Base-by-base conservation (phyloP, 2,113 vertebrate genomes). In the Limanda limanda region DNA sequence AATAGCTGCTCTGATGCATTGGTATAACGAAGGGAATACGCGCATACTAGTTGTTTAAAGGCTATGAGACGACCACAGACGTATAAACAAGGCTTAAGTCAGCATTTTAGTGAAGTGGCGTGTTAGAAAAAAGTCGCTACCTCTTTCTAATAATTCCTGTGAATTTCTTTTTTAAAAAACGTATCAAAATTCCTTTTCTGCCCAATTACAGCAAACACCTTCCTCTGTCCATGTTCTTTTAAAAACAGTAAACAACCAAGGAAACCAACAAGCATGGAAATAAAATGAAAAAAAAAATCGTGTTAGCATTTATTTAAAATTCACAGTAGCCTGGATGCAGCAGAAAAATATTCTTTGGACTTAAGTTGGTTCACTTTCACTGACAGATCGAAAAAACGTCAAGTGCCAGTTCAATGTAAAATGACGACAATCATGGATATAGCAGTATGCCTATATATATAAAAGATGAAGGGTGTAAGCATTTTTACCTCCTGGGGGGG, bases 251-350 rank as follows among this genome's bases (percentile, higher is more conserved):
- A 18, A 87, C 82, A 90, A 87, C 85, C 83, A 88, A 90, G 76
- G 86, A 90, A 89, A 82, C 60, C 78, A 88, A 79, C 80, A 80
- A 71, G 68, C 70, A 78, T 86, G 94, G 94, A 95, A 95, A 96
- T 94, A 96, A 90, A 91, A 82, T 31, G 31, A 1, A 6, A 7
- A 51, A 51, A 48, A 51, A 51, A 18, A 51, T 7, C 14, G 47
- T 80, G 82, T 92, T 91, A 91, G 91, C 90, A 88, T 91, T 89
- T 88, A 91, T 93, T 97, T 95, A 93, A 54, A 83, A 94, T 97
- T 98, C 97, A 98, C 96, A 98, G 96, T 97, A 86, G 89, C 96
- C 96, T 97, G 96, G 96, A 96, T 98, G 97, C 97, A 99, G 96
- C 97, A 98, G 96, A 96, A 93, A 91, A 96, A 97, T 89, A 97